Percentiles rank a stretch among this genome's conserved stretches.
phyloP scores from a whole-genome alignment of 1,140 invertebrate species.

The Nylanderia fulva region DNA sequence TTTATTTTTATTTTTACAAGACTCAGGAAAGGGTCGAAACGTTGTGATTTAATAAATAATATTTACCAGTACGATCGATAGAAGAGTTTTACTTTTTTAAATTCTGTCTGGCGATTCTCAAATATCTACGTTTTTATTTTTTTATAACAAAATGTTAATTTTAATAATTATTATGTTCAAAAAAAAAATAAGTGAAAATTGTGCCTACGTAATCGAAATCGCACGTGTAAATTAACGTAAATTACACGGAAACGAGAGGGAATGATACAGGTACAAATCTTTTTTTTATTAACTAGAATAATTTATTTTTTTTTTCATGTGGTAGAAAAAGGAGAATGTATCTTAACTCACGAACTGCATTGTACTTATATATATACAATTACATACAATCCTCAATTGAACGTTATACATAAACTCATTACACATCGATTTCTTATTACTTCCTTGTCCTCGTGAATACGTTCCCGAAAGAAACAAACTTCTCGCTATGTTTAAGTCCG shows the following conservation, averaged over 20 bases:
- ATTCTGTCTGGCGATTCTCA: too few species aligned
- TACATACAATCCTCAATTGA: conserved; percentile 86
- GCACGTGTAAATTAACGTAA: conserved; percentile 15
- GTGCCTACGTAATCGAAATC: background rate
- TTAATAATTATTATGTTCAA: background rate
- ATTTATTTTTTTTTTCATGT: conserved; percentile 87
- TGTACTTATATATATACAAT: conserved; percentile 84
- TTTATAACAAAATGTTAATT: too few species aligned
- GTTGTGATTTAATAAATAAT: too few species aligned
- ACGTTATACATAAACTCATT: conserved; percentile 85
- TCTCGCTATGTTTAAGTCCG: conserved; percentile 25
- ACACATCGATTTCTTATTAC: conserved; percentile 81
- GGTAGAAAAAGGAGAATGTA: conserved; percentile 87
- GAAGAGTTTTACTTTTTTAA: too few species aligned
- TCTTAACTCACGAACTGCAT: conserved; percentile 85
- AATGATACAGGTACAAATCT: conserved; percentile 71
- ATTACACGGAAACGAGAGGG: conserved; percentile 26
- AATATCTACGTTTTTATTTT: too few species aligned
- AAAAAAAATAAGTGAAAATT: conserved; percentile 12
- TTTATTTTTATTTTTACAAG: too few species aligned
- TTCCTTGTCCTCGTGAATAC: conserved; percentile 75
- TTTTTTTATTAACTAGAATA: conserved; percentile 87
- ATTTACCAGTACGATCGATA: too few species aligned
- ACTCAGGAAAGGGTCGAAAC: too few species aligned
- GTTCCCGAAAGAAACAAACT: conserved; percentile 64